Evolutionary conservation across 2,888 invertebrate genomes (phyloP), one percentile per base, ranked within the genome.

Genomic region (Temnothorax unifasciatus): DNA sequence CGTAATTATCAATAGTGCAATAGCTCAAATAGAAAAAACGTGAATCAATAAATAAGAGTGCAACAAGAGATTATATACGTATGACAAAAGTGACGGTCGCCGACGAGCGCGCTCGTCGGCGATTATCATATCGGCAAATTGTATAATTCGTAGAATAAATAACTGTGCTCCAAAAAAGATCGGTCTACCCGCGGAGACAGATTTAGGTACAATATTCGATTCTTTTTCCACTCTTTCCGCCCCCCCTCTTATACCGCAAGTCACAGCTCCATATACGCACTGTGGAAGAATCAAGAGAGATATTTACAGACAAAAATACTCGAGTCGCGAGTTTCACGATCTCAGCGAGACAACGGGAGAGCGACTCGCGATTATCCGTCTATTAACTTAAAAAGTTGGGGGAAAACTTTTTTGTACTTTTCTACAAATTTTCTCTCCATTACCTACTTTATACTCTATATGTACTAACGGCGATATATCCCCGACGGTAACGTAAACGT

Each of bases 21-120:
- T 91, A 92, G 59, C 74, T 91, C 86, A 83, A 88, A 91, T 89
- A 90, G 63, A 76, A 44, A 77, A 82, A 86, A 91, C 91, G 92
- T 91, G 92, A 91, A 89, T 92, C 92, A 94, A 94, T 94, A 94
- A 94, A 94, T 94, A 94, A 94, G 93, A 92, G 93, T 93, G 94
- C 94, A 94, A 94, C 94, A 92, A 93, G 92, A 93, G 89, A 90
- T 91, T 86, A 91, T 86, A 92, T 86, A 91, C 29, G 54, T 89
- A 90, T 84, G 88, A 89, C 86, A 88, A 89, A 89, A 86, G 52
- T 75, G 82, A 85, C 85, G 82, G 76, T 59, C 68, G 41, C n/a
- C 66, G 52, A 57, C 66, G 52, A 57, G 69, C 74, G 85, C 79
- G 75, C 15, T 38, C 79, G 68, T 63, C 85, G 68, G 75, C 54